phyloP scores from a whole-genome alignment of 92 coral and sea anemone species.

The Zoanthus solanderi region DNA sequence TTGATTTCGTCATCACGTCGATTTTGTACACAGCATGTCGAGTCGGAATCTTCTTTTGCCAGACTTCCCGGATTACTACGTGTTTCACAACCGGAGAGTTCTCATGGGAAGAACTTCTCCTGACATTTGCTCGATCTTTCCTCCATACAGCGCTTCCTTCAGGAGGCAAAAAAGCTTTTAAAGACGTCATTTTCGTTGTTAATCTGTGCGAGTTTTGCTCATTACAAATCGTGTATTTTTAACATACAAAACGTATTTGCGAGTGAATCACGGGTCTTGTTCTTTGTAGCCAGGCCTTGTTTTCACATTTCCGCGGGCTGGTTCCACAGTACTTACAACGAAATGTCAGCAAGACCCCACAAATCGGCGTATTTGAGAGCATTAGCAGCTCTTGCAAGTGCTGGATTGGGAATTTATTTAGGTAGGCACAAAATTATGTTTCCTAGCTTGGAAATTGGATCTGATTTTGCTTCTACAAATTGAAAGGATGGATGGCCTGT shows the following conservation, averaged over 20 bases:
- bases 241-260: neutral
- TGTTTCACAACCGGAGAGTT: slow-evolving; percentile 82
- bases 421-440: neutral
- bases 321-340: neutral
- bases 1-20: slow-evolving; percentile 97
- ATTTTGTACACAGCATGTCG: slow-evolving; percentile 97
- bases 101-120: slow-evolving; percentile 72
- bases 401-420: slow-evolving; percentile 33
- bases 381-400: slow-evolving; percentile 18
- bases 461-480: too few relatives aligned
- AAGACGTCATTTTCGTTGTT: slow-evolving; percentile 78
- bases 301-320: neutral
- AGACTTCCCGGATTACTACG: slow-evolving; percentile 95
- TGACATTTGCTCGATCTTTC: slow-evolving; percentile 74
- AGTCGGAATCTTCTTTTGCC: slow-evolving; percentile 88
- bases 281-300: slow-evolving; percentile 22
- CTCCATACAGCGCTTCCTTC: slow-evolving; percentile 97
- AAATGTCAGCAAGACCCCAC: slow-evolving; percentile 25
- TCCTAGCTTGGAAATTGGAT: too few relatives aligned
- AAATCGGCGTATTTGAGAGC: slow-evolving; percentile 20
- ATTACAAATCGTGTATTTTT: neutral
- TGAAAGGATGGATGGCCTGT: too few relatives aligned
- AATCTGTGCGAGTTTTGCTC: neutral
- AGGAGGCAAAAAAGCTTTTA: slow-evolving; percentile 86
- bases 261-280: neutral